phyloP scores from a whole-genome alignment of 2,113 vertebrate species.

The Protobothrops flavoviridis region DNA sequence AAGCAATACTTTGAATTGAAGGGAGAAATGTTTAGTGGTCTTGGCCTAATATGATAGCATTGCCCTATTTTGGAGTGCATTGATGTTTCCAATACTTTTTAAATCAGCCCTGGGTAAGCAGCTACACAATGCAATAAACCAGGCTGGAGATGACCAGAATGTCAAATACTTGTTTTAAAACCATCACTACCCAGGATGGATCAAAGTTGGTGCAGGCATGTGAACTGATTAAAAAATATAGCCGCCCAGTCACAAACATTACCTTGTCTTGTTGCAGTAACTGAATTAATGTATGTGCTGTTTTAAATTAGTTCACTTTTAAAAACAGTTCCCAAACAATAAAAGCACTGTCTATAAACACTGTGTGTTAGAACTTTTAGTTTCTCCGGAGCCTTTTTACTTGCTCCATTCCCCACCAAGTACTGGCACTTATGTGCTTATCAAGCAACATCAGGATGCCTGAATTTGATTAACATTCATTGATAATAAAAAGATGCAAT shows the following conservation, averaged over 20 bases:
- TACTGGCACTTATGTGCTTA: not conserved
- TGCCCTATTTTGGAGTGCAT: not conserved
- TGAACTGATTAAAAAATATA: not conserved
- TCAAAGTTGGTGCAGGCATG: not conserved
- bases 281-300: not conserved
- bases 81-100: not conserved
- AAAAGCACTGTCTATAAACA: not conserved
- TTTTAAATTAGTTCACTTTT: not conserved
- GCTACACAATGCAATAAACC: not conserved
- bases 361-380: not conserved
- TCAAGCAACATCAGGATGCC: not conserved
- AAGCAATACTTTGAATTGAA: not conserved
- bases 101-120: not conserved
- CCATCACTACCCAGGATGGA: not conserved
- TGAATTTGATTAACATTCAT: not conserved
- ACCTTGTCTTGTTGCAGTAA: not conserved
- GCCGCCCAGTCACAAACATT: not conserved
- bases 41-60: not conserved
- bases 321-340: not conserved
- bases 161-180: not conserved
- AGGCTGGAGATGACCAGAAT: not conserved
- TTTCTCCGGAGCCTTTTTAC: not conserved
- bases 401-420: not conserved
- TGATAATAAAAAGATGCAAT: not conserved
- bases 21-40: not conserved